Conservation (phyloP, 1,140 invertebrate species). For the Drosophila biarmipes region DNA sequence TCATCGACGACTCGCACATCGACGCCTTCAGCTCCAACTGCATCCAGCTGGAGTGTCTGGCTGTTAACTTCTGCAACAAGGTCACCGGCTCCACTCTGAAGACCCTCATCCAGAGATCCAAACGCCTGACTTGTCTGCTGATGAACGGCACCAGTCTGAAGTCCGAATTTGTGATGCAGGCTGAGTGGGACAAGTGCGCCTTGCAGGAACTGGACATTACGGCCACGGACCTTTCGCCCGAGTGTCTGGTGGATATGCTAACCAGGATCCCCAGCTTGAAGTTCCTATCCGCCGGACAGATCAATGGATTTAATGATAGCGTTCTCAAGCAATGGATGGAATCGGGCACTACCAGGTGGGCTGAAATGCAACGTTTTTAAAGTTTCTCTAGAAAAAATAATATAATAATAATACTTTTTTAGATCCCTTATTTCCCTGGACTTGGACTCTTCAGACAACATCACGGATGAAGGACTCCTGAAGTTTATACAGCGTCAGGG, state of each 20-base stretch:
- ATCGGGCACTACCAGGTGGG: conserved; percentile 90
- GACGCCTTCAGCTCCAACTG: conserved; percentile 98
- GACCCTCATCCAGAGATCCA: conserved; percentile 96
- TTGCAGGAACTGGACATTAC: conserved; percentile 98
- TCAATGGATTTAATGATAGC: conserved; percentile 98
- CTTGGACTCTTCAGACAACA: conserved; percentile 97
- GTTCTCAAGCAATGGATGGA: conserved; percentile 96
- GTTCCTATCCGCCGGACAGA: conserved; percentile 97
- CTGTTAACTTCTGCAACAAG: conserved; percentile 98
- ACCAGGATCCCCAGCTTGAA: conserved; percentile 93
- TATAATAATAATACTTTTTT: not conserved
- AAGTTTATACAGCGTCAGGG: conserved; percentile 96
- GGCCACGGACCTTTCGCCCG: conserved; percentile 97
- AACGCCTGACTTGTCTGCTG: conserved; percentile 95
- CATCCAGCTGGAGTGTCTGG: conserved; percentile 97
- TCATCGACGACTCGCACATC: conserved; percentile 99
- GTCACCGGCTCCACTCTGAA: conserved; percentile 99
- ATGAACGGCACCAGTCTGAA: conserved; percentile 98
- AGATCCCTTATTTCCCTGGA: conserved; percentile 93
- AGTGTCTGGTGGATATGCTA: conserved; percentile 97
- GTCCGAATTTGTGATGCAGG: conserved; percentile 95
- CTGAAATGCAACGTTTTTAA: not conserved
- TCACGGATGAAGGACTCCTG: conserved; percentile 95
- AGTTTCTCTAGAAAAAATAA: not conserved
- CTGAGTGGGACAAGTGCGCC: conserved; percentile 97